Percentiles rank a stretch among this genome's conserved stretches.
Conservation (phyloP, 1,140 invertebrate genomes). For the Helicorthomorpha holstii region DNA sequence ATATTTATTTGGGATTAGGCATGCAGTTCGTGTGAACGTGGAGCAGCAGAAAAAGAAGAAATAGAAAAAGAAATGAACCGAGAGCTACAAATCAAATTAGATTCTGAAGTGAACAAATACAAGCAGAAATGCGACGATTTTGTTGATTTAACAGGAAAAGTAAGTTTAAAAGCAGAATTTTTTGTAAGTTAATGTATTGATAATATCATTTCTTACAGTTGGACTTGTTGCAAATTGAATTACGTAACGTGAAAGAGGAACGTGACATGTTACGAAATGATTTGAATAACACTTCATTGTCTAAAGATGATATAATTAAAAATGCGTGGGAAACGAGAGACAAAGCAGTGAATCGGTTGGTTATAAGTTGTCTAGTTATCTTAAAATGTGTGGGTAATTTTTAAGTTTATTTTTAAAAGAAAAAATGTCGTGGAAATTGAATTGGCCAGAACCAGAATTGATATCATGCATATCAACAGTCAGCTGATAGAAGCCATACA, state of each 20-base stretch:
- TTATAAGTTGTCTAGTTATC: not conserved
- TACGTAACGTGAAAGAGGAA: slow-evolving; percentile 59
- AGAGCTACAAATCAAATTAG: slow-evolving; percentile 47
- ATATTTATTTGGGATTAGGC: not conserved
- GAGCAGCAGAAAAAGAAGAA: slow-evolving; percentile 22
- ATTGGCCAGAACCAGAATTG: slow-evolving; percentile 68
- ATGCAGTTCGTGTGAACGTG: slow-evolving; percentile 7
- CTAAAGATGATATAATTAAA: slow-evolving; percentile 54
- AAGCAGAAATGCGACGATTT: slow-evolving; percentile 59
- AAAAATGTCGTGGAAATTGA: slow-evolving; percentile 76
- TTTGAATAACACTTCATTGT: slow-evolving; percentile 34
- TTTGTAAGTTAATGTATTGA: not conserved
- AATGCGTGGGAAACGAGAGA: slow-evolving; percentile 64
- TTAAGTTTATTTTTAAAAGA: slow-evolving; percentile 14
- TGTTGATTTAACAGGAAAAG: slow-evolving; percentile 59
- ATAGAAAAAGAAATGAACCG: slow-evolving; percentile 38
- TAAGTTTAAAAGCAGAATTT: slow-evolving; percentile 23
- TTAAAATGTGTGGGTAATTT: not conserved
- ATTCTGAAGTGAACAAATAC: slow-evolving; percentile 57
- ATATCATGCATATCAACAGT: slow-evolving; percentile 78
- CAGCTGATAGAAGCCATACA: slow-evolving; percentile 86
- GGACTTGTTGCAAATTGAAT: slow-evolving; percentile 61
- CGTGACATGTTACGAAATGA: slow-evolving; percentile 46
- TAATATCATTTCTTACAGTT: slow-evolving; percentile 28
- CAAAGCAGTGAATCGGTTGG: slow-evolving; percentile 53